These are phyloP conservation scores for Coturnix japonica DNA, from an alignment of 2,113 vertebrate species.

Conservation along the genomic window DNA sequence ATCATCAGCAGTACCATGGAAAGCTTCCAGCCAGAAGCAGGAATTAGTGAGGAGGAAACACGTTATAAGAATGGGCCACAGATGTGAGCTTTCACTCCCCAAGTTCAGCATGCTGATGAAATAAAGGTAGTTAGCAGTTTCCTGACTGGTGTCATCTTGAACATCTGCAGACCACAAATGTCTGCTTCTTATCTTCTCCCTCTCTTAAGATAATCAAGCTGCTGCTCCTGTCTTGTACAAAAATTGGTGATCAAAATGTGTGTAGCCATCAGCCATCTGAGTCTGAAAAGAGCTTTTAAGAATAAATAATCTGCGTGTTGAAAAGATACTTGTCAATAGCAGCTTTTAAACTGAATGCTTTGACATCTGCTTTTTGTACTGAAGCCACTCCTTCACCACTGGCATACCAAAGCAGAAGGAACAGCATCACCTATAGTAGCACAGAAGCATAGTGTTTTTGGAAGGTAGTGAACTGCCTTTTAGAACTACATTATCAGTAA, in stretches of 20 bases:
- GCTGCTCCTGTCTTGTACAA: neutral
- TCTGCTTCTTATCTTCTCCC: slow-evolving; percentile 16
- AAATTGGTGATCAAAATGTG: neutral
- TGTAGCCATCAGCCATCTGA: neutral
- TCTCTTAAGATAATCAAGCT: neutral
- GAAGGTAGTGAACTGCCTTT: neutral
- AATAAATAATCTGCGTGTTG: neutral
- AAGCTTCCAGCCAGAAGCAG: slow-evolving; percentile 44
- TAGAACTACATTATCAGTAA: neutral
- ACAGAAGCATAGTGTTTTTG: neutral
- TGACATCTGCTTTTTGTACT: neutral
- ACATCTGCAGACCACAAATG: slow-evolving; percentile 25
- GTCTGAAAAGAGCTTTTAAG: neutral
- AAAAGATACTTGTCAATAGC: neutral
- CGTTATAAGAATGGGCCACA: slow-evolving; percentile 32
- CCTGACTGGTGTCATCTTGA: slow-evolving; percentile 1
- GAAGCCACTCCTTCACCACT: neutral
- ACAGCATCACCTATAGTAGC: neutral
- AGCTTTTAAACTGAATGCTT: slow-evolving; percentile 1
- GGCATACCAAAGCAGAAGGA: neutral
- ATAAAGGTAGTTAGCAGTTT: slow-evolving; percentile 48
- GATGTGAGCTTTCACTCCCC: neutral
- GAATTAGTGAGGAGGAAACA: slow-evolving; percentile 34
- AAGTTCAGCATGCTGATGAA: slow-evolving; percentile 16
- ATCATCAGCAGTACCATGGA: slow-evolving; percentile 21